A percentile compares a stretch with the other conserved stretches of the same genome.
Conservation (phyloP, 1,140 invertebrate genomes). For the Spodoptera frugiperda region DNA sequence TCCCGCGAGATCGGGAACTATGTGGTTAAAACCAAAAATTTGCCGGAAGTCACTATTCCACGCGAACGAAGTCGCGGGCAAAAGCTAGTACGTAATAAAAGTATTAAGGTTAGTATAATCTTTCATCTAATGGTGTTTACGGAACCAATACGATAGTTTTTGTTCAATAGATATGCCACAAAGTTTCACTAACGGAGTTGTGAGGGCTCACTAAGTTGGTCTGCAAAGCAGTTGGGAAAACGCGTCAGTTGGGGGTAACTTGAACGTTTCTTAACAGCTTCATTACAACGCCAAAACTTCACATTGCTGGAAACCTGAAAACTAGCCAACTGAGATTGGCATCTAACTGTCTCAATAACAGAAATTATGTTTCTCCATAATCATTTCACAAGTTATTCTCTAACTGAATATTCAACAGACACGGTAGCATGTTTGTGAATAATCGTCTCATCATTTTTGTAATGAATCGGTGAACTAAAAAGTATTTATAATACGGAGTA, state of each 20-base stretch:
- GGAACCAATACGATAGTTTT: neutral
- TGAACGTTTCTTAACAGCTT: slow-evolving; percentile 58
- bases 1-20: no score
- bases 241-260: slow-evolving; percentile 49
- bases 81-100: neutral
- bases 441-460: neutral
- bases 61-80: no score
- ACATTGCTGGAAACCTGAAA: slow-evolving; percentile 41
- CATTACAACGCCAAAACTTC: slow-evolving; percentile 54
- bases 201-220: slow-evolving; percentile 43
- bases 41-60: no score
- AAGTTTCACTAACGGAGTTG: slow-evolving; percentile 55
- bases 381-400: neutral
- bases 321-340: slow-evolving; percentile 42
- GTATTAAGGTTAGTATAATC: neutral
- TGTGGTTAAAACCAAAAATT: no score
- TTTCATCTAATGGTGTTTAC: neutral
- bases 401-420: neutral
- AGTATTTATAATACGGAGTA: no score
- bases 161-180: slow-evolving; percentile 14
- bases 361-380: slow-evolving; percentile 4
- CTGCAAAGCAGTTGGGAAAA: neutral
- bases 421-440: neutral
- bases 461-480: neutral
- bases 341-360: slow-evolving; percentile 33